Base-by-base conservation (phyloP, 2,113 vertebrate genomes). In the Morone chrysops region DNA sequence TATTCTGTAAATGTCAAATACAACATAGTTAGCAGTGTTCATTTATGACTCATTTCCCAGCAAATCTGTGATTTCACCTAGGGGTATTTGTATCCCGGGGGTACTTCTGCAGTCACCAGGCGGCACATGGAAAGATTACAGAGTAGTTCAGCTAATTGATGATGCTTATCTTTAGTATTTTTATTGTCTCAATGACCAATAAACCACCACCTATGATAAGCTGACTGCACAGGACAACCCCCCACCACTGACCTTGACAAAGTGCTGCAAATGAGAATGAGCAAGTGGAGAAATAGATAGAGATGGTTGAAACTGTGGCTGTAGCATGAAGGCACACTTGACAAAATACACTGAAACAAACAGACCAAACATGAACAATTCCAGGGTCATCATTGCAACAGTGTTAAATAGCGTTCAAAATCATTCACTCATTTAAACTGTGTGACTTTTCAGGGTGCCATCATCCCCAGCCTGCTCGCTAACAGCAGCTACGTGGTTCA, bases 401-500 rank as follows among this genome's bases (percentile, higher is more conserved):
- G 11, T 38, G n/a, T 36, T 38, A 13, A n/a, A 38, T 36, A 60
- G 14, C 25, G 12, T 59, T 59, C 5, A 59, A 31, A 57, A 31
- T 59, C 20, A 43, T 16, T 5, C 36, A 36, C 6, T 17, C 57
- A 10, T 69, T 63, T 40, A 31, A 31, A 31, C 31, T 31, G 31
- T 31, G 31, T 78, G 22, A 54, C n/a, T 77, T 56, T 38, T 0
- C 89, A 99, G 98, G 98, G 97, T 1, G 98, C 98, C 90, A 97
- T 99, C 92, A 95, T 99, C 84, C 94, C 95, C 90, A 94, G 96
- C 88, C 93, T 99, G 86, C 83, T 96, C 72, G 94, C 97, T 86
- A 99, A 99, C 85, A 96, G 97, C 91, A 99, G 98, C 94, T 99
- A 99, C 1, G 97, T 99, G 86, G 96, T 99, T 82, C 97, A 99